These are phyloP conservation scores for Spatula clypeata DNA, from an alignment of 2,797 vertebrate genomes.

Conservation along the genomic window DNA sequence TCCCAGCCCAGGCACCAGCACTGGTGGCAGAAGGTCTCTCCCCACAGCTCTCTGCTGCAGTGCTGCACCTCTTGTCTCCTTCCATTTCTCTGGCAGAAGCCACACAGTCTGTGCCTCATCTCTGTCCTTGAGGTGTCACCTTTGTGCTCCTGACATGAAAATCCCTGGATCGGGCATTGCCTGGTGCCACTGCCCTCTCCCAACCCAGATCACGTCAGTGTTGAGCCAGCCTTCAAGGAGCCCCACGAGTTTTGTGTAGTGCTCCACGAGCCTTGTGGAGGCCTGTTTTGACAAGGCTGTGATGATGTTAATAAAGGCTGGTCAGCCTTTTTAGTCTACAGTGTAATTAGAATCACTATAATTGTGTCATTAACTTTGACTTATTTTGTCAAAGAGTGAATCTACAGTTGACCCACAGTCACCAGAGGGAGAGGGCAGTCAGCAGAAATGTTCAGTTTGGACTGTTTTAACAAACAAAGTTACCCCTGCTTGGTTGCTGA, in stretches of 20 bases:
- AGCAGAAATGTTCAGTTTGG: not conserved
- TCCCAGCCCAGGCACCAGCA: not conserved
- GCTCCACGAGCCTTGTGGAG: not conserved
- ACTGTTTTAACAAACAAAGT: not conserved
- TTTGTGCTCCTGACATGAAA: not conserved
- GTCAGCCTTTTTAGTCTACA: not conserved
- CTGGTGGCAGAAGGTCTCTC: not conserved
- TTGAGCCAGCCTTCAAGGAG: not conserved
- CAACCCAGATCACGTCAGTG: accelerated
- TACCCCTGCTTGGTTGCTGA: not conserved
- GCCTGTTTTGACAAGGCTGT: not conserved
- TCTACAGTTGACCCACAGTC: not conserved
- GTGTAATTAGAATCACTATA: not conserved
- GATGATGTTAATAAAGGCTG: not conserved
- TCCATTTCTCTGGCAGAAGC: not conserved
- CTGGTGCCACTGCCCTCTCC: accelerated
- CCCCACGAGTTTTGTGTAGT: accelerated
- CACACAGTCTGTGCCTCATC: accelerated
- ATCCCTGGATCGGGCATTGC: accelerated
- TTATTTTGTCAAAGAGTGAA: not conserved
- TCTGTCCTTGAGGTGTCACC: not conserved
- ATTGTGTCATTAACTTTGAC: not conserved
- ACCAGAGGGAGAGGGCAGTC: not conserved
- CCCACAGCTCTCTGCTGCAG: accelerated
- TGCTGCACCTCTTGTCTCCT: not conserved